Percentiles rank a stretch among this genome's conserved stretches.
These are phyloP conservation scores for Lacerta viridis DNA, from an alignment of 2,797 vertebrate genomes.

Conservation along the genomic window DNA sequence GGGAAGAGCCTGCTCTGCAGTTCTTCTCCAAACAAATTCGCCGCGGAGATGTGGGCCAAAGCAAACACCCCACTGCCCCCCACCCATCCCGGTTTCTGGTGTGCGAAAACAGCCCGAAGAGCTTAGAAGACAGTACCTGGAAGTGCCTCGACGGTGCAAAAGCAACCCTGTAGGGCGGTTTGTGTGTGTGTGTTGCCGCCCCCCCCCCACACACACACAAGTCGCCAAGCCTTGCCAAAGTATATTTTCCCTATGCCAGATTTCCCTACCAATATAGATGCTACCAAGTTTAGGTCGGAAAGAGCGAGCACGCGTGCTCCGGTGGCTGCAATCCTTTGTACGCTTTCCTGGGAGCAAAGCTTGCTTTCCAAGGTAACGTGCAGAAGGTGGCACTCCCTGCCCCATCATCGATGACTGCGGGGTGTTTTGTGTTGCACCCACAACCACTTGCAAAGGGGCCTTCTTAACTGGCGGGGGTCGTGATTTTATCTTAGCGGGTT, in stretches of 20 bases:
- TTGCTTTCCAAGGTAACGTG: background rate
- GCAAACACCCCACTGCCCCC: slow-evolving; percentile 34
- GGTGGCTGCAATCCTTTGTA: background rate
- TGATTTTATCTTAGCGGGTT: background rate
- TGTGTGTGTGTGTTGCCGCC: too few relatives aligned
- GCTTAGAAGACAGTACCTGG: background rate
- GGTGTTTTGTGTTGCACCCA: background rate
- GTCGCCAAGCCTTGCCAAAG: background rate
- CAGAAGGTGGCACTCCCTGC: background rate
- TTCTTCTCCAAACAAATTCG: slow-evolving; percentile 49
- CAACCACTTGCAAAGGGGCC: too few relatives aligned
- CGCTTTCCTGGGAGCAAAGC: background rate
- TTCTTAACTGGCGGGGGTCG: too few relatives aligned
- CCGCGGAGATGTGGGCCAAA: slow-evolving; percentile 58
- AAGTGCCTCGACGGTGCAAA: background rate
- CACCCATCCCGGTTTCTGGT: slow-evolving; percentile 8
- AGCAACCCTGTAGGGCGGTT: too few relatives aligned
- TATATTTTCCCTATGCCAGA: background rate
- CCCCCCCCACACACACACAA: background rate
- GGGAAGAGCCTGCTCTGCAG: slow-evolving; percentile 51
- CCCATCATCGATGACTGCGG: background rate
- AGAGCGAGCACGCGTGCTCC: too few relatives aligned
- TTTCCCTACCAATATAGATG: background rate
- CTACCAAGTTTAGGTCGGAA: background rate
- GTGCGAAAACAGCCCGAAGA: background rate